Evolutionary conservation across 2,113 vertebrate species (phyloP).

Genomic region (Tachysurus fulvidraco): DNA sequence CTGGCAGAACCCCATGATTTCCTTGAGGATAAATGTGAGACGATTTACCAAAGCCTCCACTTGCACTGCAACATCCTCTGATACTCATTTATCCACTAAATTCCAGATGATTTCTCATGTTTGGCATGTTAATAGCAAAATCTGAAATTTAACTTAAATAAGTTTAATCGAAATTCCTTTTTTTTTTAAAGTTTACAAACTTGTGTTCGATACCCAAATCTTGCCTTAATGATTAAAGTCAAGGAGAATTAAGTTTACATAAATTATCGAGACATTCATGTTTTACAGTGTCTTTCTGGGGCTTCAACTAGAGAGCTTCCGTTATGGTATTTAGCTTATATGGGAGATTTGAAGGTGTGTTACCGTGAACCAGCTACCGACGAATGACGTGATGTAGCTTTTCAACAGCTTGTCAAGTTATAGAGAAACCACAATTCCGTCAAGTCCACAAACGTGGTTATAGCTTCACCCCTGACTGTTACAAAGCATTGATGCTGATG

Average conservation of each 20-base stretch:
- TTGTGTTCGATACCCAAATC: too few species aligned
- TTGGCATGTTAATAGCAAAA: not conserved
- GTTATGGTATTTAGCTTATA: not conserved
- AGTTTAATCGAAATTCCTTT: too few species aligned
- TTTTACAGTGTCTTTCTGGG: not conserved
- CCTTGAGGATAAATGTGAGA: constrained; percentile 31
- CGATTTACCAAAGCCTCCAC: constrained; percentile 36
- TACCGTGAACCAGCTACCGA: not conserved
- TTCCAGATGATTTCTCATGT: not conserved
- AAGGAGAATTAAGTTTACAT: too few species aligned
- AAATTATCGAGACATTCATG: too few species aligned
- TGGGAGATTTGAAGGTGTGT: not conserved
- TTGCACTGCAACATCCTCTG: not conserved
- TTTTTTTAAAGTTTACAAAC: too few species aligned
- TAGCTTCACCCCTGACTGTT: not conserved
- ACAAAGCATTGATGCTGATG: not conserved
- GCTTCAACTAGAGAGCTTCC: not conserved
- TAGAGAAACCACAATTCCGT: not conserved
- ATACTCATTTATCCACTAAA: constrained; percentile 1
- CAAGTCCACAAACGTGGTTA: not conserved
- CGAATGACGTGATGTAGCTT: not conserved
- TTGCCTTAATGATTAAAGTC: too few species aligned
- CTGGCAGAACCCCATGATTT: constrained; percentile 33
- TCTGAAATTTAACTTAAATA: too few species aligned
- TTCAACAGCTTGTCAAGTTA: too few species aligned